Conservation (phyloP, 2,797 vertebrate species). For the Hipposideros larvatus region DNA sequence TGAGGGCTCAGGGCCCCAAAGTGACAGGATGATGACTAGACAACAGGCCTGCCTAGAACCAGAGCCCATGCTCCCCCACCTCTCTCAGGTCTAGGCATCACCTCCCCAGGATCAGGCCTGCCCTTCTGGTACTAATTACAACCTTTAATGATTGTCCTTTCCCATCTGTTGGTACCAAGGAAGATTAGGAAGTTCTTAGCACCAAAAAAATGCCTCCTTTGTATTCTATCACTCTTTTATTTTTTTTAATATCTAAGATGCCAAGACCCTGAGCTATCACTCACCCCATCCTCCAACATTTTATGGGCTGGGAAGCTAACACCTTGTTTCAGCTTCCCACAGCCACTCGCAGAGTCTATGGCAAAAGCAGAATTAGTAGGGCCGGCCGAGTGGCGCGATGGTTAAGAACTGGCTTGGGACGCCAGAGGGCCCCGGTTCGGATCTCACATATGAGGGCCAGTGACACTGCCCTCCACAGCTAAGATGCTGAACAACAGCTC, state of each 20-base stretch:
- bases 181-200: not conserved
- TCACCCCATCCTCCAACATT: not conserved
- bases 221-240: not conserved
- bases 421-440: too few relatives aligned
- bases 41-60: too few relatives aligned
- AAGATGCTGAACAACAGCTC: too few relatives aligned
- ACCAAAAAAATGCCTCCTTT: not conserved
- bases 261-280: not conserved
- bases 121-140: not conserved
- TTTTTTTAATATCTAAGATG: not conserved
- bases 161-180: not conserved
- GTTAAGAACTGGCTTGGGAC: too few relatives aligned
- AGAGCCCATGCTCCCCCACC: accelerated
- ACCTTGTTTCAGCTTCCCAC: not conserved
- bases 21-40: not conserved
- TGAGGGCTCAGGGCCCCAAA: not conserved
- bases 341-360: not conserved
- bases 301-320: not conserved
- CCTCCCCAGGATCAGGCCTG: not conserved
- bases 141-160: not conserved
- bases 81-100: not conserved
- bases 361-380: not conserved
- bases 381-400: too few relatives aligned
- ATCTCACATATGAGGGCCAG: too few relatives aligned
- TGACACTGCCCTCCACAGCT: too few relatives aligned